Percentiles rank a stretch among this genome's conserved stretches.
These are phyloP conservation scores for Nudaria mundana DNA, from an alignment of 2,888 invertebrate genomes.

Conservation along the genomic window DNA sequence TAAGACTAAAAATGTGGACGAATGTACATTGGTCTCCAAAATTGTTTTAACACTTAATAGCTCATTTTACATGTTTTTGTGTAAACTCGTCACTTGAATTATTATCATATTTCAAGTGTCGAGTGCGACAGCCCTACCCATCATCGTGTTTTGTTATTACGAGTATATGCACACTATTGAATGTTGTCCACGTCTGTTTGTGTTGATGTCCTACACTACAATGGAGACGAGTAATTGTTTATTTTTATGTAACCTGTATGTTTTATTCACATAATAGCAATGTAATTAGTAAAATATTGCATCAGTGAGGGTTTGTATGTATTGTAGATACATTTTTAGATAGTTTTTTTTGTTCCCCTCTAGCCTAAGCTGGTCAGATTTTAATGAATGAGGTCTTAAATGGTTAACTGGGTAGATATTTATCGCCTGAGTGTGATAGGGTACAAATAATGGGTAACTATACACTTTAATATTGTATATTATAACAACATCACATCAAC, in stretches of 20 bases:
- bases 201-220: constrained; percentile 20
- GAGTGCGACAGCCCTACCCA: constrained; percentile 16
- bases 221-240: constrained; percentile 19
- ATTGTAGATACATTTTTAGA: not conserved
- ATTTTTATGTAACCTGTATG: constrained; percentile 13
- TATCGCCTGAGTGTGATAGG: no score
- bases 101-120: not conserved
- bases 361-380: no score
- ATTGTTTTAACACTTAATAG: no score
- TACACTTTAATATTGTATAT: no score
- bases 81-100: no score
- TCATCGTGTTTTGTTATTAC: constrained; percentile 20
- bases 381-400: no score
- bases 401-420: no score
- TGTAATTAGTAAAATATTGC: not conserved
- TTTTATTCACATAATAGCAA: not conserved
- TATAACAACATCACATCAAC: no score
- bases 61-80: no score
- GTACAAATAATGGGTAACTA: no score
- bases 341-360: not conserved
- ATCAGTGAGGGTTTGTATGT: not conserved
- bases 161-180: constrained; percentile 21
- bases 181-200: constrained; percentile 24
- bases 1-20: no score
- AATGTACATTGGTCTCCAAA: no score